Evolutionary conservation across 2,888 invertebrate species (phyloP).

Genomic region (Tryphoninae sp.): DNA sequence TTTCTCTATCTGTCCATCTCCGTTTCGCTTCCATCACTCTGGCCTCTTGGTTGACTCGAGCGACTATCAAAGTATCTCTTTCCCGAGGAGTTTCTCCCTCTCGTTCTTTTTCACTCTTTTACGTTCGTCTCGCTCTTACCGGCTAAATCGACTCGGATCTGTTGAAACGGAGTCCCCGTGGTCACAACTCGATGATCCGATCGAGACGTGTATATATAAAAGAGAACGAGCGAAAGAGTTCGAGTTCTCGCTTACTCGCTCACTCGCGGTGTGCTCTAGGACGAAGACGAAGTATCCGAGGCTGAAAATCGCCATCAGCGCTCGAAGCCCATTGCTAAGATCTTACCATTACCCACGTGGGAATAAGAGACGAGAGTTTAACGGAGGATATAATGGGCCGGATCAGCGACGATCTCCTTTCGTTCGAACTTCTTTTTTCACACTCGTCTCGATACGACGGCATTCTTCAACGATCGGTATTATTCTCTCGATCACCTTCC

Average conservation of each 20-base stretch:
- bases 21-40: constrained; percentile 49
- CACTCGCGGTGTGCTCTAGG: neutral
- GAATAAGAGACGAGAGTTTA: constrained; percentile 45
- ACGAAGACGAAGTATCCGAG: constrained; percentile 64
- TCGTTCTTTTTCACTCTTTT: constrained; percentile 27
- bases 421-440: constrained; percentile 20
- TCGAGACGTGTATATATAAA: constrained; percentile 37
- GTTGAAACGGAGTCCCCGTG: constrained; percentile 43
- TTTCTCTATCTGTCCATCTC: constrained; percentile 57
- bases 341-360: constrained; percentile 54
- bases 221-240: neutral
- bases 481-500: neutral
- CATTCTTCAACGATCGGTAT: constrained; percentile 46
- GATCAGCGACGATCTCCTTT: constrained; percentile 39
- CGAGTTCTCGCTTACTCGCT: too few species aligned
- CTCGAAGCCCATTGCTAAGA: constrained; percentile 41
- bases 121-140: constrained; percentile 36
- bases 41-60: constrained; percentile 52
- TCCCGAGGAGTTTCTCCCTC: constrained; percentile 35
- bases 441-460: constrained; percentile 21
- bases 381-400: constrained; percentile 41
- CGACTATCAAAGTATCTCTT: constrained; percentile 57
- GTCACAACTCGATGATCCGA: constrained; percentile 62
- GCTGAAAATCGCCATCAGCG: constrained; percentile 59
- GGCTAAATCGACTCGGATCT: constrained; percentile 48